phyloP scores from a whole-genome alignment of 2,888 invertebrate genomes.

The Smittia sp. region DNA sequence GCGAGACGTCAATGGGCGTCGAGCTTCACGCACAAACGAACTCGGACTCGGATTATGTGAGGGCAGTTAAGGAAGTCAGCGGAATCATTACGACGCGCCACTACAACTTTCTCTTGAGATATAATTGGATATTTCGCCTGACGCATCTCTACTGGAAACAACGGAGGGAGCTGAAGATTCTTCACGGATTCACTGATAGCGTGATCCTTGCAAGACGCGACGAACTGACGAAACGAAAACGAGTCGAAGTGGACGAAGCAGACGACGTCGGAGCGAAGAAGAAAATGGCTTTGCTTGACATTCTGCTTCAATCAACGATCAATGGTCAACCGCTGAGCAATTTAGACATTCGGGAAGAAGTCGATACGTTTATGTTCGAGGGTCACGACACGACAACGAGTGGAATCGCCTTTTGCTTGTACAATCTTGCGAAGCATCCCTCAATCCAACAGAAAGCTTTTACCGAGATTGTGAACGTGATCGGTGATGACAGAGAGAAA shows the following conservation, averaged over 20 bases:
- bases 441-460: conserved; percentile 55
- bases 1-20: conserved; percentile 78
- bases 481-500: conserved; percentile 49
- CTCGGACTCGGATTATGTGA: conserved; percentile 57
- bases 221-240: too few relatives aligned
- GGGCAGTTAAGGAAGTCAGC: conserved; percentile 18
- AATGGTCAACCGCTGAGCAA: conserved; percentile 60
- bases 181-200: conserved; percentile 58
- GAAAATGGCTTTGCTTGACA: conserved; percentile 66
- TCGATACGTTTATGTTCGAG: conserved; percentile 57
- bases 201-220: conserved; percentile 56
- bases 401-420: conserved; percentile 56
- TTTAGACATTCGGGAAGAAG: conserved; percentile 64
- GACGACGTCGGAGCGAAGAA: too few relatives aligned
- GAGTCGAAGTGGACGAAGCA: too few relatives aligned
- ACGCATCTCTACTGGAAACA: conserved; percentile 60
- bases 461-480: conserved; percentile 53
- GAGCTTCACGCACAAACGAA: conserved; percentile 69
- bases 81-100: too few relatives aligned
- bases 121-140: conserved; percentile 52
- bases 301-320: conserved; percentile 61
- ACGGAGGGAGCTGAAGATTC: conserved; percentile 53
- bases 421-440: conserved; percentile 54
- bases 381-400: conserved; percentile 58
- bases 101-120: too few relatives aligned